These are phyloP conservation scores for Rhagonycha lutea DNA, from an alignment of 2,888 invertebrate species.

Conservation along the genomic window DNA sequence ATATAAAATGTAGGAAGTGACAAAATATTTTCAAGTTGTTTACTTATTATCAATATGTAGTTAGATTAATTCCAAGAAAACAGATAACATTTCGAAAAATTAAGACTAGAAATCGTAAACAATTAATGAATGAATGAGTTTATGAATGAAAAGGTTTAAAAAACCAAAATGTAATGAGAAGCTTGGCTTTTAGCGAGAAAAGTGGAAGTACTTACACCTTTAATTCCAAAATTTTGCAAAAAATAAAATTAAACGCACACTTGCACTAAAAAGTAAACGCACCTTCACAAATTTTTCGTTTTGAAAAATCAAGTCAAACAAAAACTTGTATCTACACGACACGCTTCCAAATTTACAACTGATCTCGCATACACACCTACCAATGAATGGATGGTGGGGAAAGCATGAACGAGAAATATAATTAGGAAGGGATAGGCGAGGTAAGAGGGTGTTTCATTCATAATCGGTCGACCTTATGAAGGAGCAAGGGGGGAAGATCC, in stretches of 20 bases:
- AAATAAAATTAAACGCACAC: background rate
- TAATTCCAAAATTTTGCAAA: background rate
- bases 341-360: slow-evolving; percentile 50
- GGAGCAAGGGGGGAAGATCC: slow-evolving; percentile 37
- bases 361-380: slow-evolving; percentile 46
- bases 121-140: background rate
- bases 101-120: background rate
- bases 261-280: background rate
- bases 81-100: background rate
- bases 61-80: background rate
- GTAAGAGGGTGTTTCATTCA: slow-evolving; percentile 59
- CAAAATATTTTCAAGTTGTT: background rate
- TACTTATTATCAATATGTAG: background rate
- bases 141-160: background rate
- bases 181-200: background rate
- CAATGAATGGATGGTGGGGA: slow-evolving; percentile 39
- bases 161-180: background rate
- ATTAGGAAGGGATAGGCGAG: slow-evolving; percentile 42
- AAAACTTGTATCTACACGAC: slow-evolving; percentile 11
- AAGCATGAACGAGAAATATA: slow-evolving; percentile 47
- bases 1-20: background rate
- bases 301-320: background rate
- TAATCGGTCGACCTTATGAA: slow-evolving; percentile 51
- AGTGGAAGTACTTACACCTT: background rate
- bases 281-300: background rate